Percentiles rank a stretch among this genome's conserved stretches.
phyloP scores from a whole-genome alignment of 2,113 vertebrate genomes.

The Oriolus oriolus region DNA sequence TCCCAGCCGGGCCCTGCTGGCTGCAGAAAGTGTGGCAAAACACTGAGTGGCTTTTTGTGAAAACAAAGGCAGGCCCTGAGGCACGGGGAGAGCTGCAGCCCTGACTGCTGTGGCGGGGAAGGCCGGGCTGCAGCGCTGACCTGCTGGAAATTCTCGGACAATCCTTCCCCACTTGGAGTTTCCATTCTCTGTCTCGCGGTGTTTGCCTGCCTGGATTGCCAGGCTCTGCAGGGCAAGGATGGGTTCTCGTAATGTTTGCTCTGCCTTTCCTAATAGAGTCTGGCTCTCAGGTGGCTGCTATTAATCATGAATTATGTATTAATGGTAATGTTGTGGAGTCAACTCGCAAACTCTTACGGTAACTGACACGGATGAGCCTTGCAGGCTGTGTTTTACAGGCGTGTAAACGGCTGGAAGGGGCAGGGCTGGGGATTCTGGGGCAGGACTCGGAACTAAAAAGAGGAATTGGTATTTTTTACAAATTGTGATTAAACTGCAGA shows the following conservation, averaged over 20 bases:
- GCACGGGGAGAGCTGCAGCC: neutral
- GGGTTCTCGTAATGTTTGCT: neutral
- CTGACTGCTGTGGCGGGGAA: neutral
- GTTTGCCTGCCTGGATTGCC: neutral
- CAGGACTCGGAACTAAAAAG: neutral
- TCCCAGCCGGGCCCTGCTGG: neutral
- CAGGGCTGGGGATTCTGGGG: neutral
- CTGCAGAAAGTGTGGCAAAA: neutral
- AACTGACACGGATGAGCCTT: neutral
- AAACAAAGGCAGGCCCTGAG: neutral
- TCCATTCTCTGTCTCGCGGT: neutral
- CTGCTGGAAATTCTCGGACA: neutral
- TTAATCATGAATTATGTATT: slow-evolving; percentile 11
- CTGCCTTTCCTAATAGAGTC: neutral
- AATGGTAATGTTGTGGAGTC: neutral
- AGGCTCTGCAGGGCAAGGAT: neutral
- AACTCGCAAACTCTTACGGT: neutral
- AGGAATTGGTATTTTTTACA: neutral
- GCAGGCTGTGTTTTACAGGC: neutral
- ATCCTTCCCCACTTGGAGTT: neutral
- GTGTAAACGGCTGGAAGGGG: neutral
- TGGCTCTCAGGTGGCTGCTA: neutral
- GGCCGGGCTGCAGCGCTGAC: neutral
- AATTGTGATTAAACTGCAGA: neutral
- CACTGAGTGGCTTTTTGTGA: neutral